phyloP scores from a whole-genome alignment of 2,113 vertebrate species.

The Edolisoma coerulescens region DNA sequence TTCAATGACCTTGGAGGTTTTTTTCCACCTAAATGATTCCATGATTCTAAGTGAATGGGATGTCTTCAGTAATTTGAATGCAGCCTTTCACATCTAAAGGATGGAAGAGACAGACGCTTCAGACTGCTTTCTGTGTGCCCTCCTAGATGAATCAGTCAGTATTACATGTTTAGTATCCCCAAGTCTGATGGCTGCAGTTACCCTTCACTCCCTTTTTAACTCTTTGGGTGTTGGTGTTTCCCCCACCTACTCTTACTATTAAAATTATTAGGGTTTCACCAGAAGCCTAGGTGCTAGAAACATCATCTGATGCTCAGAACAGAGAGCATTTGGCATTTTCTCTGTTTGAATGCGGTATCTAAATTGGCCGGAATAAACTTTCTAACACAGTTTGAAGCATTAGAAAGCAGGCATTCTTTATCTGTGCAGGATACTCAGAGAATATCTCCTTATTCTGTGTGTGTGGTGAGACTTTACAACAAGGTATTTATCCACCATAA shows the following conservation, averaged over 20 bases:
- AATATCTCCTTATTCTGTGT: neutral
- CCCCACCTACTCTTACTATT: neutral
- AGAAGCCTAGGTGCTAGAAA: neutral
- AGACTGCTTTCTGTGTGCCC: neutral
- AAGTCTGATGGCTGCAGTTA: neutral
- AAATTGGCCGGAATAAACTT: neutral
- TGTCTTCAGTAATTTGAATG: neutral
- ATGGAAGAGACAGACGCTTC: neutral
- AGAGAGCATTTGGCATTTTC: neutral
- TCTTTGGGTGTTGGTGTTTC: neutral
- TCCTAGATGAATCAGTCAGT: neutral
- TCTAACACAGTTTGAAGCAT: neutral
- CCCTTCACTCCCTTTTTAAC: neutral
- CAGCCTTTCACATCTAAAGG: neutral
- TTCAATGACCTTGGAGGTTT: neutral
- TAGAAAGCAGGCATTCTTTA: neutral
- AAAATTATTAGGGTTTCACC: neutral
- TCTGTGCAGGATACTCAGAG: neutral
- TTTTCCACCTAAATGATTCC: neutral
- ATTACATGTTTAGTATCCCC: neutral
- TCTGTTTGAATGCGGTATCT: neutral
- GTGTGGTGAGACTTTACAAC: neutral
- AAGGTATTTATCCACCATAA: neutral
- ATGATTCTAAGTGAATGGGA: neutral
- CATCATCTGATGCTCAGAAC: neutral